phyloP scores from a whole-genome alignment of 2,113 vertebrate genomes.

The Muntiacus muntjak region DNA sequence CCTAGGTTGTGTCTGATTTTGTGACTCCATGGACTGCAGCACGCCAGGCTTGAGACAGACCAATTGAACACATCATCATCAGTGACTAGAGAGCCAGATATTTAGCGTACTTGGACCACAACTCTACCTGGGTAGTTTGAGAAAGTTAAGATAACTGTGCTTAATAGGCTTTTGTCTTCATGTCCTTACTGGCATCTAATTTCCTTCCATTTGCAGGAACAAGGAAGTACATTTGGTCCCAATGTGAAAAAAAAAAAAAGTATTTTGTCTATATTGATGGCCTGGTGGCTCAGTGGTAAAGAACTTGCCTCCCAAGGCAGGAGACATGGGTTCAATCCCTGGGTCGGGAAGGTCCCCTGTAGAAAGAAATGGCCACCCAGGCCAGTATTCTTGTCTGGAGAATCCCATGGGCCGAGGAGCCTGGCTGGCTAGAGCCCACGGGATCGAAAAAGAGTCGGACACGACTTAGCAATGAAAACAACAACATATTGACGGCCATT shows the following conservation, averaged over 20 bases:
- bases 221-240: neutral
- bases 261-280: neutral
- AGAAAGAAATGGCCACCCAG: neutral
- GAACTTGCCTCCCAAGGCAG: neutral
- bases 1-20: neutral
- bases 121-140: neutral
- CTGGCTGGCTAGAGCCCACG: neutral
- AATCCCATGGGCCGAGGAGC: neutral
- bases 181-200: neutral
- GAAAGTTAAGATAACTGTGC: fast-evolving
- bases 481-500: neutral
- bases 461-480: neutral
- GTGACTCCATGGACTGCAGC: neutral
- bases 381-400: neutral
- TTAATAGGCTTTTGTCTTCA: neutral
- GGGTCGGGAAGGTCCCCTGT: neutral
- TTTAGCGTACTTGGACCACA: neutral
- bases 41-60: neutral
- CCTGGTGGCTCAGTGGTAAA: neutral
- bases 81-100: too few species aligned
- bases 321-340: neutral
- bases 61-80: neutral
- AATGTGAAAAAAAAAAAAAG: neutral
- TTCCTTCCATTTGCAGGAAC: neutral
- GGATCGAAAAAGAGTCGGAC: neutral